These are phyloP conservation scores for Rhagium mordax DNA, from an alignment of 2,888 invertebrate species.

Conservation along the genomic window DNA sequence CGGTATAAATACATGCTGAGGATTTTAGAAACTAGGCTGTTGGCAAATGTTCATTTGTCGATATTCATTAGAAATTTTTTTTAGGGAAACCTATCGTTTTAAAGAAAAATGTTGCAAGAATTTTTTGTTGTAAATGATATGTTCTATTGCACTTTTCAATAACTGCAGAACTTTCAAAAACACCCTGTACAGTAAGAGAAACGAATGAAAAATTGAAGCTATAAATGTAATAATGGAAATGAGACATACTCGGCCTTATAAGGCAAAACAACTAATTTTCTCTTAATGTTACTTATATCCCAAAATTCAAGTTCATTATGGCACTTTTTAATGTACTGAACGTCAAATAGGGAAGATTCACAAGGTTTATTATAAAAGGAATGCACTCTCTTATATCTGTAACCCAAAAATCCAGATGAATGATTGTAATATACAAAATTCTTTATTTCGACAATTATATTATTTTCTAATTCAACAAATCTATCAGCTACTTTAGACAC, in stretches of 20 bases:
- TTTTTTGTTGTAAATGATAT: too few species aligned
- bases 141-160: too few species aligned
- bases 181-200: too few species aligned
- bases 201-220: too few species aligned
- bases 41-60: too few species aligned
- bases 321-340: neutral
- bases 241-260: constrained; percentile 6
- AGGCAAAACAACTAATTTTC: constrained; percentile 18
- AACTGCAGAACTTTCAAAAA: too few species aligned
- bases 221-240: constrained; percentile 24
- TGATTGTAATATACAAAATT: constrained; percentile 16
- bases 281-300: neutral
- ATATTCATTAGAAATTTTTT: too few species aligned
- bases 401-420: neutral
- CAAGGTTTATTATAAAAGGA: constrained; percentile 16
- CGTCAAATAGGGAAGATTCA: constrained; percentile 5
- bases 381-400: neutral
- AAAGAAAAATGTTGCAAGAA: too few species aligned
- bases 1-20: too few species aligned
- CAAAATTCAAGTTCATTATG: neutral
- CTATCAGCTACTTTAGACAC: constrained; percentile 21
- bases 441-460: constrained; percentile 24
- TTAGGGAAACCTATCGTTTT: too few species aligned
- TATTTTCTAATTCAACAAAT: constrained; percentile 26
- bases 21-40: too few species aligned